Evolutionary conservation across 2,113 vertebrate species (phyloP).

Genomic region (Lagenorhynchus albirostris): DNA sequence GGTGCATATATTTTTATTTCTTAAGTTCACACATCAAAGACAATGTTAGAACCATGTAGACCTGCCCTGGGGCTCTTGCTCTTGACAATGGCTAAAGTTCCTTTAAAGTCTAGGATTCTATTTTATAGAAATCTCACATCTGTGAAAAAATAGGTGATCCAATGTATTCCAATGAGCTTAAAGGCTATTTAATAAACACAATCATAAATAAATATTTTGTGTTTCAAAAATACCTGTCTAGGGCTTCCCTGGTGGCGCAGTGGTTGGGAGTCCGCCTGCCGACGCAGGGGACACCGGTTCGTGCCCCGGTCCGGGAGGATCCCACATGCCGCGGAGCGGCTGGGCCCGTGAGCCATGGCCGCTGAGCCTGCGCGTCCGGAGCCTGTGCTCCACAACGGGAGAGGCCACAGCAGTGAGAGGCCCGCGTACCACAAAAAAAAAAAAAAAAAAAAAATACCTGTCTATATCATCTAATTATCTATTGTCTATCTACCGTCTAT

Average conservation of each 20-base stretch:
- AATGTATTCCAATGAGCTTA: neutral
- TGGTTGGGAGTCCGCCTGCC: too few relatives aligned
- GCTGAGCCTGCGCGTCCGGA: too few relatives aligned
- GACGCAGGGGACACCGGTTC: too few relatives aligned
- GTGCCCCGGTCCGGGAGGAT: too few relatives aligned
- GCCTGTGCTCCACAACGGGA: too few relatives aligned
- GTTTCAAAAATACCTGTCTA: neutral
- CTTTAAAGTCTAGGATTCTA: neutral
- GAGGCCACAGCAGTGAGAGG: too few relatives aligned
- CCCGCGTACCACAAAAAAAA: too few relatives aligned
- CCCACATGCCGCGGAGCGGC: too few relatives aligned
- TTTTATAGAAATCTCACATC: neutral
- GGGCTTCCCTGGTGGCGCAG: too few relatives aligned
- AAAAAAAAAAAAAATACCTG: neutral
- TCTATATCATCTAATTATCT: neutral
- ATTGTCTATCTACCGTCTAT: neutral
- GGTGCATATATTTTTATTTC: neutral
- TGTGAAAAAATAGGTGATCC: neutral
- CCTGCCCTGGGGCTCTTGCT: neutral
- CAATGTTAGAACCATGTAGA: neutral
- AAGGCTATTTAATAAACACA: neutral
- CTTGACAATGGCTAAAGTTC: neutral
- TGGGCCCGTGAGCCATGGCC: too few relatives aligned
- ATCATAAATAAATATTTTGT: neutral
- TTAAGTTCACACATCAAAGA: neutral